Base-by-base conservation (phyloP, 1,140 invertebrate species). In the Cataglyphis hispanica region DNA sequence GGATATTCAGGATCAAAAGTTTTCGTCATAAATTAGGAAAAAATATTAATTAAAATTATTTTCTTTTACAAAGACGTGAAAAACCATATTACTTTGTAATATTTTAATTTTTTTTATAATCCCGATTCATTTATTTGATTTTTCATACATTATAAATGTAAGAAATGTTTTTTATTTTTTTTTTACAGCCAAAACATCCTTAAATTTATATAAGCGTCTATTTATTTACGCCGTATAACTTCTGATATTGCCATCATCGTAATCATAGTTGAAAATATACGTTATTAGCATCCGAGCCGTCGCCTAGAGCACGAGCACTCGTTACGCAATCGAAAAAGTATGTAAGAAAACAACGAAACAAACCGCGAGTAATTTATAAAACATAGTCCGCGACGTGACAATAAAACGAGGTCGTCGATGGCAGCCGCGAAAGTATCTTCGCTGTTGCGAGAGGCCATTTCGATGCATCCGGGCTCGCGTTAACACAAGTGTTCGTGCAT, bases 381-480 rank as follows among this genome's bases (percentile, higher is more conserved):
- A 74, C 27, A 72, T 46, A 43, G 11, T 50, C 13, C 53, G 37
- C 13, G 19, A 83, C 58, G 67, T 46, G 67, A 83, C 53, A 83
- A 74, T 80, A 83, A 60, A 83, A 83, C 53, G 67, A 74, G 78
- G 78, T 25, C n/a, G 67, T 60, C 19, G 8, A 13, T 83, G 11
- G 13, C 7, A 67, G 22, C 22, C 40, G 63, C 53, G 67, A 83
- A 83, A 83, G 67, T 83, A 74, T 83, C 78, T 83, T 53, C 50
- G 50, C 25, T 70, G 78, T 81, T 74, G 66, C 53, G 50, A 37
- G 78, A 46, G 67, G 53, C 78, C 67, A 83, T 46, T 83, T 83
- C 43, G 78, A 60, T 60, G 53, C 78, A 72, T 74, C 50, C 53
- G 46, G 11, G 53, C 8, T 31, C 53, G 25, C 7, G 56, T 64